Conservation (phyloP, 2,113 vertebrate genomes). For the Phalacrocorax brasilianus region DNA sequence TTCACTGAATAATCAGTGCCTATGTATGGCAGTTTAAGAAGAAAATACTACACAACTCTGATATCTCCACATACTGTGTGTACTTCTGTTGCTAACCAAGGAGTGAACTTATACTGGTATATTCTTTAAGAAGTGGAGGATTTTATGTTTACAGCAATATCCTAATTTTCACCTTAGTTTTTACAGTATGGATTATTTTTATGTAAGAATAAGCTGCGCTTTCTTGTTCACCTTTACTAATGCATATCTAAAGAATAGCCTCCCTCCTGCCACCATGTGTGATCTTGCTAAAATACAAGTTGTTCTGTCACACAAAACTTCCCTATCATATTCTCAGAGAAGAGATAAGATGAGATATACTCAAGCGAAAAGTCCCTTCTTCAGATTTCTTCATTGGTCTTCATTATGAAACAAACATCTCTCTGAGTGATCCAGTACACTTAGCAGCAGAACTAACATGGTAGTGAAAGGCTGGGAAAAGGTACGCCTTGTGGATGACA, state of each 20-base stretch:
- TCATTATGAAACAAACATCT: background rate
- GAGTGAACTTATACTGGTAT: background rate
- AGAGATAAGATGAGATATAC: background rate
- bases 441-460: fast-evolving
- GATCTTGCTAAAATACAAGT: background rate
- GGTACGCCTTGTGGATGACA: fast-evolving
- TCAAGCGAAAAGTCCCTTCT: background rate
- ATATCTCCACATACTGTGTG: fast-evolving
- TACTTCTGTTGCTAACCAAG: background rate
- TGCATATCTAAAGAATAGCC: background rate
- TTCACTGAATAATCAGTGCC: background rate
- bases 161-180: background rate
- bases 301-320: background rate
- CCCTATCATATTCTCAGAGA: background rate
- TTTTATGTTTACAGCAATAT: background rate
- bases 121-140: background rate
- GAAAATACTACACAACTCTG: background rate
- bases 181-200: background rate
- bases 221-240: background rate
- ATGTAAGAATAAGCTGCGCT: background rate
- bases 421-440: background rate
- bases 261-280: background rate
- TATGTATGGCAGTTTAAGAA: background rate
- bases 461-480: background rate
- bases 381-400: background rate